phyloP scores from a whole-genome alignment of 1,140 invertebrate genomes.

The Odontomachus brunneus region DNA sequence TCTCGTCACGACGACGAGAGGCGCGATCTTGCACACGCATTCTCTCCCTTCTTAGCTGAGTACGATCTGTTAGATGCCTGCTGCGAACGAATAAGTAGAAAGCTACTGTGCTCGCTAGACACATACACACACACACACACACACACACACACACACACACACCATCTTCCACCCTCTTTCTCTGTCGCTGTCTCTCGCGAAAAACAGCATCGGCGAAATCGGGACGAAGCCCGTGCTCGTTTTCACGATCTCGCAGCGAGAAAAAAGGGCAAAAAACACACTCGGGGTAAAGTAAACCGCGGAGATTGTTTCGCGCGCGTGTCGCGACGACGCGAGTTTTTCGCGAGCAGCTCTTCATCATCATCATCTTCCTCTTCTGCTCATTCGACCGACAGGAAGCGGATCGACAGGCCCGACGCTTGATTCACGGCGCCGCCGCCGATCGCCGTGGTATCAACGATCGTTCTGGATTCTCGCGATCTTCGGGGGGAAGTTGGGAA shows the following conservation, averaged over 20 bases:
- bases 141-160: background rate
- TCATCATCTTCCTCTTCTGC: background rate
- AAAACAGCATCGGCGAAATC: conserved; percentile 21
- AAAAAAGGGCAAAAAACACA: too few species aligned
- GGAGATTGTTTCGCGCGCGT: too few species aligned
- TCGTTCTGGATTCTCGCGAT: conserved; percentile 15
- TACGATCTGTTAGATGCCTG: conserved; percentile 45
- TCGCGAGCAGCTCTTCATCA: background rate
- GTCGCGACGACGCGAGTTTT: background rate
- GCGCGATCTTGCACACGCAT: conserved; percentile 41
- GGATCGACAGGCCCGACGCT: conserved; percentile 11
- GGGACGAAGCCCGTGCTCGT: background rate
- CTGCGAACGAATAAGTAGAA: conserved; percentile 53
- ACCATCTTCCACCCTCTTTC: conserved; percentile 27
- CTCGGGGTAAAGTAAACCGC: too few species aligned
- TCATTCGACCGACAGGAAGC: background rate
- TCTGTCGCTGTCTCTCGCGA: conserved; percentile 45
- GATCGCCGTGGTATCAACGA: background rate
- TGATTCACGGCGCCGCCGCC: conserved; percentile 3
- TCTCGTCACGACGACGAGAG: background rate
- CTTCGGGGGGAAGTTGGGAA: conserved; percentile 19
- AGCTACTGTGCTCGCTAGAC: conserved; percentile 35
- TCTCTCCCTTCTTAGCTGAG: conserved; percentile 27
- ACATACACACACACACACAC: background rate
- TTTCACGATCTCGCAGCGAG: too few species aligned